Evolutionary conservation across 2,113 vertebrate genomes (phyloP), one percentile per base, ranked within the genome.

Genomic region (Nothoprocta perdicaria): DNA sequence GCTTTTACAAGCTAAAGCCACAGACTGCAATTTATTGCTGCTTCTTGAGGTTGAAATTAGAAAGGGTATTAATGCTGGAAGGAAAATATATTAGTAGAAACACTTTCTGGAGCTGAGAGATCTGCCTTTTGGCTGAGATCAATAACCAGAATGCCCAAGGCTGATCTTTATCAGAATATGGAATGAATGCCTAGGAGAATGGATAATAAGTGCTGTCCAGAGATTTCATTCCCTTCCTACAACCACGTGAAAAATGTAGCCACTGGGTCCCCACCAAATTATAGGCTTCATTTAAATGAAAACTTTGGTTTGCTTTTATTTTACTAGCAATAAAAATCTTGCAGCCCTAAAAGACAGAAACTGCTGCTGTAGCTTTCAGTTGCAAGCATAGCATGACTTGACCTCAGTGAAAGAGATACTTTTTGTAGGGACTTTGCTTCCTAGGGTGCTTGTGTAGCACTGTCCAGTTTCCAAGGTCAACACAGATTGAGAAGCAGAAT

Each of bases 1-100:
- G 80, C n/a, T 91, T 94, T 94, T 90, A 87, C 86, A 92, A 89
- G 76, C 62, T 92, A 75, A 94, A 92, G 43, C 48, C 83, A 73
- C 60, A 88, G 52, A 90, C 38, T 80, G 29, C 81, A 93, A 96
- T 93, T 95, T 95, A 92, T 90, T 91, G 60, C 87, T 81, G 29
- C 84, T 94, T 94, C 93, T 87, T 93, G 69, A 76, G 58, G 63
- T 52, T 91, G 74, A 90, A 95, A 95, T 96, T 93, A 95, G 89
- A 93, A 92, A 75, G 48, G 41, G 15, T 89, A 94, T 91, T 90
- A 93, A 95, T 76, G 52, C 58, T 92, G 40, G 80, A 84, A 92
- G 33, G 84, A 88, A 92, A 95, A 96, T 88, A 76, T 77, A 91
- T 91, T 85, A 92, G 88, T 73, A 94, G 79, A 93, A 95, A 92